Base-by-base conservation (phyloP, 2,797 vertebrate species). In the Tenualosa thibaudeaui region DNA sequence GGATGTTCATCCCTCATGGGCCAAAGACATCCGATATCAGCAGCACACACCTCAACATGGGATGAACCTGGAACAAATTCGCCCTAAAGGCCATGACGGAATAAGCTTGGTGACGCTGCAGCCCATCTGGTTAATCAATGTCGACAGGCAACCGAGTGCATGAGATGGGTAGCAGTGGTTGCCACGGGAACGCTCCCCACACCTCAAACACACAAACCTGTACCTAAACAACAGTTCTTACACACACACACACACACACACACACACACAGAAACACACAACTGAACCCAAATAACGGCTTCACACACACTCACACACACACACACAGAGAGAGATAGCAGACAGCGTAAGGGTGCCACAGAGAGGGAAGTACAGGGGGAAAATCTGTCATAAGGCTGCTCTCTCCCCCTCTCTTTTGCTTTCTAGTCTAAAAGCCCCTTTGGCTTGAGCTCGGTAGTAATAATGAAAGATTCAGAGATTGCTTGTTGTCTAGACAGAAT, bases 161-260 rank as follows among this genome's bases (percentile, higher is more conserved):
- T 86, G 46, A 87, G 93, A 91, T 90, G 90, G 90, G 92, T 91
- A 87, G 4, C 10, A 12, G 65, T 37, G 26, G 13, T 37, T 2
- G 15, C 65, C 65, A 40, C 26, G 17, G 65, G 12, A 40, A 71
- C 37, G 26, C 2, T 37, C 12, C 9, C 26, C 62, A 65, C 62
- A 31, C 26, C 24, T 10, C 46, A 49, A 49, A 49, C 7, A 49
- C 46, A 49, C 46, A 49, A 49, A 49, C 4, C 46, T 49, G 46
- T 49, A 49, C 46, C 46, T 31, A 31, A 1, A 31, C 31, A 31
- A 31, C 31, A 31, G 31, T 31, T 31, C 31, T 31, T 31, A 31
- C 31, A 31, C 31, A 31, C 31, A 31, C 31, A 31, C 31, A 31
- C 31, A 31, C 31, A 31, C 31, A 31, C 31, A 31, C 31, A 31